Evolutionary conservation across 37 sponge, comb jelly and placozoan species (phyloP).

Genomic region (Chondrilla cf. caribensis): DNA sequence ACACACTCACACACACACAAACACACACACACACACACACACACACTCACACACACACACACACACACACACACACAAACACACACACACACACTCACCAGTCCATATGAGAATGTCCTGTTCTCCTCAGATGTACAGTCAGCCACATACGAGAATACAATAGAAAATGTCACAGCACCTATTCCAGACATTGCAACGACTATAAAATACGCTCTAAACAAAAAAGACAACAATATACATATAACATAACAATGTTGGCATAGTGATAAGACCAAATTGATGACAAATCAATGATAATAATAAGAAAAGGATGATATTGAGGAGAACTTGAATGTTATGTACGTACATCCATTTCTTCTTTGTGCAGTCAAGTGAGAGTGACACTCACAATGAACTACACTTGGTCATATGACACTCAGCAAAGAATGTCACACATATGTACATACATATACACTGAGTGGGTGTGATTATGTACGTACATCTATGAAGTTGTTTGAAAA

Average conservation of each 20-base stretch:
- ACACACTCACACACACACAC: constrained; percentile 5
- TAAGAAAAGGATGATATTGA: not conserved
- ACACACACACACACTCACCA: constrained; percentile 45
- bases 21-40: not conserved
- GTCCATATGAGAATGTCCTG: constrained; percentile 78
- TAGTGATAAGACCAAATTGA: too few species aligned
- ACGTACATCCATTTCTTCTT: not conserved
- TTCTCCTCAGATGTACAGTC: constrained; percentile 82
- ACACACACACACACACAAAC: constrained; percentile 1
- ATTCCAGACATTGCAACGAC: constrained; percentile 80
- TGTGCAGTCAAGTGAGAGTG: not conserved
- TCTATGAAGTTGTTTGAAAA: not conserved
- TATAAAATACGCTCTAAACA: constrained; percentile 69
- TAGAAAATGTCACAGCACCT: constrained; percentile 86
- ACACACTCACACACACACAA: not conserved
- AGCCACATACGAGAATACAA: constrained; percentile 94
- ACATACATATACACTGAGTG: too few species aligned
- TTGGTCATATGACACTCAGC: too few species aligned
- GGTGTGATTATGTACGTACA: too few species aligned
- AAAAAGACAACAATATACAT: not conserved
- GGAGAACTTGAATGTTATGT: not conserved
- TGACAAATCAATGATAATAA: too few species aligned
- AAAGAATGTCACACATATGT: too few species aligned
- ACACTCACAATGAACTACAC: too few species aligned
- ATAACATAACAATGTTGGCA: not conserved